Evolutionary conservation across 2,888 invertebrate species (phyloP).

Genomic region (Aphelenchoides bicaudatus): DNA sequence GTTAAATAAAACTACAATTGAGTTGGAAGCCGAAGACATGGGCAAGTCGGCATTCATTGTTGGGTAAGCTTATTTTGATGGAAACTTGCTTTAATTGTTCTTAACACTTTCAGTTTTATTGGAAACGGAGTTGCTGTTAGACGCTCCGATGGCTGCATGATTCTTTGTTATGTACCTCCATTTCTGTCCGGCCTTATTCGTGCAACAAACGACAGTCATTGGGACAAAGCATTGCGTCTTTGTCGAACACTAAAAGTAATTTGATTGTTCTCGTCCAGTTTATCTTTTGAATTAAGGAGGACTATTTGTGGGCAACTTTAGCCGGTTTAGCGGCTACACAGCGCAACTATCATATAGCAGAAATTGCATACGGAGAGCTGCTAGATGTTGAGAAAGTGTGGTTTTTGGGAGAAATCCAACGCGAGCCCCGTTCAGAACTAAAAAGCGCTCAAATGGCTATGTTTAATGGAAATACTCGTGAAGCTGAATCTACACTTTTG

Average conservation of each 20-base stretch:
- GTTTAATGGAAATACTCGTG: conserved; percentile 65
- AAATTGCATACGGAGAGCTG: conserved; percentile 89
- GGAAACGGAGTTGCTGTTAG: conserved; percentile 80
- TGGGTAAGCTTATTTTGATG: conserved; percentile 30
- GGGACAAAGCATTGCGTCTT: conserved; percentile 80
- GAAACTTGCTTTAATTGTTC: too few relatives aligned
- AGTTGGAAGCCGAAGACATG: conserved; percentile 62
- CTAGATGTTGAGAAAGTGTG: conserved; percentile 68
- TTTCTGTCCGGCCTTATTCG: conserved; percentile 66
- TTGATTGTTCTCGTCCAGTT: too few relatives aligned
- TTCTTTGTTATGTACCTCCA: conserved; percentile 73
- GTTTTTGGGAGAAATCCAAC: conserved; percentile 46
- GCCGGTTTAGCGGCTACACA: conserved; percentile 84
- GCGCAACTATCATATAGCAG: conserved; percentile 81
- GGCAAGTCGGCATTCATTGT: conserved; percentile 52
- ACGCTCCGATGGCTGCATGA: conserved; percentile 80
- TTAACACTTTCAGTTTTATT: conserved; percentile 68
- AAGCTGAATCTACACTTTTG: conserved; percentile 72
- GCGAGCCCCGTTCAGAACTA: conserved; percentile 47
- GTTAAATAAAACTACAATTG: conserved; percentile 67
- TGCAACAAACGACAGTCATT: conserved; percentile 73
- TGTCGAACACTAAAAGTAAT: conserved; percentile 69
- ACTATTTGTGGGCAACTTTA: conserved; percentile 81
- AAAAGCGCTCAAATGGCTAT: conserved; percentile 64
- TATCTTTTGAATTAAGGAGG: conserved; percentile 60